Conservation (phyloP, 2,113 vertebrate genomes). For the Phrynosoma platyrhinos region DNA sequence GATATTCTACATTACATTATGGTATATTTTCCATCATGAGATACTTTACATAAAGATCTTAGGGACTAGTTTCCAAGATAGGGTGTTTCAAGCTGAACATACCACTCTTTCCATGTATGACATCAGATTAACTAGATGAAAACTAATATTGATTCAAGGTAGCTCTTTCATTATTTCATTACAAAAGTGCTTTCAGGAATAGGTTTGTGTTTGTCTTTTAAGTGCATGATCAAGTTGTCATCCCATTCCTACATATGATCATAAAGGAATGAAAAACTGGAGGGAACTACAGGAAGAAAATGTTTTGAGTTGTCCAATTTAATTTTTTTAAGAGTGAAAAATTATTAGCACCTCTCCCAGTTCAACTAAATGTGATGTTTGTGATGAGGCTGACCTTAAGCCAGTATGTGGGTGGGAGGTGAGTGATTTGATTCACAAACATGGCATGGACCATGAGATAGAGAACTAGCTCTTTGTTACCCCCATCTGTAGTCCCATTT, state of each 20-base stretch:
- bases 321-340: no score
- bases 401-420: no score
- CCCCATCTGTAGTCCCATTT: background rate
- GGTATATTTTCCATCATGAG: no score
- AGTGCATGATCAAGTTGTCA: no score
- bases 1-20: no score
- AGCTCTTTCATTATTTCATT: background rate
- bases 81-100: background rate
- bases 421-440: background rate
- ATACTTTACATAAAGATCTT: no score
- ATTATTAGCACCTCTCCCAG: no score
- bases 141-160: background rate
- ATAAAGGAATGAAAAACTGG: background rate
- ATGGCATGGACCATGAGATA: background rate
- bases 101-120: background rate
- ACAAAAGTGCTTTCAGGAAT: background rate
- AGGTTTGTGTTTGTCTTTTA: background rate
- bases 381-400: no score
- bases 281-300: background rate
- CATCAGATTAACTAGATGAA: background rate
- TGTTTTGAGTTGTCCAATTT: background rate
- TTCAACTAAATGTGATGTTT: no score
- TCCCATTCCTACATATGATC: background rate
- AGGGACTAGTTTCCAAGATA: no score
- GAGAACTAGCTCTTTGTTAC: no score